A percentile compares a stretch with the other conserved stretches of the same genome.
These are phyloP conservation scores for Apteryx mantelli DNA, from an alignment of 2,113 vertebrate species.

Conservation along the genomic window DNA sequence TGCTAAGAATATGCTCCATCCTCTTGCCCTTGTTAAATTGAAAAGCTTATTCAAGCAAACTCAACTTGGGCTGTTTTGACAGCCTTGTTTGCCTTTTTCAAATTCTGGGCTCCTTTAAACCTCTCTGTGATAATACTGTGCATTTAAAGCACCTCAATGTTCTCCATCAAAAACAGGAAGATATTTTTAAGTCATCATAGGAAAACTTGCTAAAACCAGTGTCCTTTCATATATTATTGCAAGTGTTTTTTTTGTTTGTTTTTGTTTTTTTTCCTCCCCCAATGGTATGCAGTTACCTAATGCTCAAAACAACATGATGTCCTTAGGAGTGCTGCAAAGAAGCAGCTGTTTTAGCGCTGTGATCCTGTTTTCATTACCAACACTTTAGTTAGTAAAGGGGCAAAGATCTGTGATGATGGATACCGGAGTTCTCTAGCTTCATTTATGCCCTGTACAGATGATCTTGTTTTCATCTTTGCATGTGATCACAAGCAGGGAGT, in stretches of 20 bases:
- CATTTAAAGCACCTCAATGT: neutral
- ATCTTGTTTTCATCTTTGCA: neutral
- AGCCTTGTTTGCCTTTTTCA: neutral
- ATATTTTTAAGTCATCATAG: neutral
- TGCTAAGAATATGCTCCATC: neutral
- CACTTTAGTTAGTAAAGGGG: neutral
- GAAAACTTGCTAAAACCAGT: neutral
- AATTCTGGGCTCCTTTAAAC: neutral
- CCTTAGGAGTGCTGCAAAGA: neutral
- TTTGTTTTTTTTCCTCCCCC: too few species aligned
- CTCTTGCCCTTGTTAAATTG: neutral
- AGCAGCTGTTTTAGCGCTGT: neutral
- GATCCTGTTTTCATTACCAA: neutral
- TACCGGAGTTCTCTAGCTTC: neutral
- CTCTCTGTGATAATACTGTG: neutral
- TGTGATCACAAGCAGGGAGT: neutral
- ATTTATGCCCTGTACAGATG: neutral
- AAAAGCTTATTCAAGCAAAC: neutral
- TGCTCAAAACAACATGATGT: neutral
- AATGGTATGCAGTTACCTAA: neutral
- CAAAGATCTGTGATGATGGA: neutral
- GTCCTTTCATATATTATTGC: neutral
- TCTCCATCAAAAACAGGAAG: neutral
- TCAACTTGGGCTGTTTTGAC: neutral
- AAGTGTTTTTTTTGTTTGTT: neutral